phyloP scores from a whole-genome alignment of 2,888 invertebrate genomes.

The Cerceris ruficornis region DNA sequence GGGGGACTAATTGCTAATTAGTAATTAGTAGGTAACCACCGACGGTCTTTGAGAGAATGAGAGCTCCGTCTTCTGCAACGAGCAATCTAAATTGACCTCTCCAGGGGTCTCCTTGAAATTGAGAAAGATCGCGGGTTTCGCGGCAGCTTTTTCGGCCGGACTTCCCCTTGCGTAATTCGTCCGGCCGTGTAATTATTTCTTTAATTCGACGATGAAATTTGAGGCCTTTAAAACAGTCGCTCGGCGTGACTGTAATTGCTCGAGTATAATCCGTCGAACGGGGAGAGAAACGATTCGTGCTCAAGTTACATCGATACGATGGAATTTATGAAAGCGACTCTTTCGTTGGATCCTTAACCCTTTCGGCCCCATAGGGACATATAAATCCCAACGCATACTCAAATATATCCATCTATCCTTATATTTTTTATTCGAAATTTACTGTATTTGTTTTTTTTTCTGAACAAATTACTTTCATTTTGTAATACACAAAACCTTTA shows the following conservation, averaged over 20 bases:
- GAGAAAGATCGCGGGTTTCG: background rate
- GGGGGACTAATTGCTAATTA: slow-evolving; percentile 74
- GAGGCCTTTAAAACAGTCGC: background rate
- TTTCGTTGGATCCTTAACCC: too few relatives aligned
- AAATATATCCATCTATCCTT: too few relatives aligned
- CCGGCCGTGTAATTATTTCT: slow-evolving; percentile 6
- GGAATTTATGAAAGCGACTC: background rate
- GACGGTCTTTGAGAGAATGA: slow-evolving; percentile 12
- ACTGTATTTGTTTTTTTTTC: too few relatives aligned
- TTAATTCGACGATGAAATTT: slow-evolving; percentile 2
- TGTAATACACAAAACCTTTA: too few relatives aligned
- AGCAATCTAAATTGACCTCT: slow-evolving; percentile 37
- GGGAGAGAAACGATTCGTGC: background rate
- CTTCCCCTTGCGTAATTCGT: slow-evolving; percentile 8
- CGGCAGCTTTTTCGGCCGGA: slow-evolving; percentile 16
- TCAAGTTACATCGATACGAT: too few relatives aligned
- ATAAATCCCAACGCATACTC: too few relatives aligned
- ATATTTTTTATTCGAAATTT: too few relatives aligned
- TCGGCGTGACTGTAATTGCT: background rate
- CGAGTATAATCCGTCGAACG: background rate
- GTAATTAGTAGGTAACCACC: slow-evolving; percentile 66
- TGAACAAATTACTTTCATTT: too few relatives aligned
- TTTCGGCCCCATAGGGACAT: too few relatives aligned
- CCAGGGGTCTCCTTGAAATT: slow-evolving; percentile 5
- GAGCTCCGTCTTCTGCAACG: slow-evolving; percentile 26